These are phyloP conservation scores for Ardeotis arabs DNA, from an alignment of 2,113 vertebrate species.

Conservation along the genomic window DNA sequence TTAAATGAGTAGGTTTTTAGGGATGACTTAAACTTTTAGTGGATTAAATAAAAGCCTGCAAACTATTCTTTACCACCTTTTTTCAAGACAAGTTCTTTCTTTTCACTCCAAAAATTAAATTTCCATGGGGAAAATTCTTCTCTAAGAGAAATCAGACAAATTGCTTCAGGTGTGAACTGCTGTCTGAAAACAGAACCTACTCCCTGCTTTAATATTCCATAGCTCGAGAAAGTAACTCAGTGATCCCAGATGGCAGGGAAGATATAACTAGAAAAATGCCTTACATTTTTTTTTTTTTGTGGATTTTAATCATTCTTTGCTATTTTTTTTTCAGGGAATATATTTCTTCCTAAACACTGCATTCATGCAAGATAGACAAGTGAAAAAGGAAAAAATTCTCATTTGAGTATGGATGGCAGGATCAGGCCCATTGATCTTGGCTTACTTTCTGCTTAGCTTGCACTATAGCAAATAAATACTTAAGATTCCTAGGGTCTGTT, in stretches of 20 bases:
- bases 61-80: not conserved
- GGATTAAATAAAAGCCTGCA: not conserved
- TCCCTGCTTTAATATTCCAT: not conserved
- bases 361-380: not conserved
- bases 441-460: constrained; percentile 22
- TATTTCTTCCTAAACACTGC: not conserved
- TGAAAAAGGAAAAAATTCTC: not conserved
- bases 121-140: not conserved
- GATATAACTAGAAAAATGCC: not conserved
- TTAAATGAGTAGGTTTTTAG: not conserved
- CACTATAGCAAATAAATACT: not conserved
- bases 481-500: not conserved
- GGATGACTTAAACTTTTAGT: not conserved
- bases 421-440: not conserved
- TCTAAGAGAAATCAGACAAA: not conserved
- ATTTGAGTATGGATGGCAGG: not conserved
- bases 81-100: not conserved
- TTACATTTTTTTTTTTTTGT: not conserved
- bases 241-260: not conserved
- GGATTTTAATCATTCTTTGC: not conserved
- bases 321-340: not conserved
- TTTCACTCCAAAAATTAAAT: not conserved
- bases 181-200: not conserved
- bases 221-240: not conserved
- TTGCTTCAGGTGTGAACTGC: not conserved